Base-by-base conservation (phyloP, 2,888 invertebrate genomes). In the Xylota sylvarum region DNA sequence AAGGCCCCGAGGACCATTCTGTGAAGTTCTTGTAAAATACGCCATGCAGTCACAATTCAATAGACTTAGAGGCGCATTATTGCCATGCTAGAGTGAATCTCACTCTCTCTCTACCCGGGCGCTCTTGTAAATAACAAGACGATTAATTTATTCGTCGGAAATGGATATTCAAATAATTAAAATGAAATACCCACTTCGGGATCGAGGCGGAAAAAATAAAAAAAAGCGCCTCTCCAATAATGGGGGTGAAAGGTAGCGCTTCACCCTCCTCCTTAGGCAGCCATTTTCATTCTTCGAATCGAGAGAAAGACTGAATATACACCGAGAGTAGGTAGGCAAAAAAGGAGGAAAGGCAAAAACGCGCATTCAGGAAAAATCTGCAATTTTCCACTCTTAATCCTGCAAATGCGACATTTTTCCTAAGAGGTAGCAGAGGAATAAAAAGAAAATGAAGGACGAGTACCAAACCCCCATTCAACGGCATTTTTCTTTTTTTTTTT, bases 131-230 rank as follows among this genome's bases (percentile, higher is more conserved):
- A 86, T 86, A 86, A 86, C 82, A 86, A 86, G 86, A 82, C 86
- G 86, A 86, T 86, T 86, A 86, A 86, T 86, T 86, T 86, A 82
- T 86, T 86, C 82, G 82, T 73, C 60, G 82, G 77, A 65, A 86
- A 86, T 77, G 86, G 86, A 86, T 86, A 86, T 86, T 86, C 86
- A 86, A 86, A 86, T 86, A 86, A 86, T 86, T 82, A 86, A 86
- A 86, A 86, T 86, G 86, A 86, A 86, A 82, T 77, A 81, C 81
- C 76, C 72, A 40, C 30, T 56, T 37, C 17, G 30, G 60, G 64
- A 73, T 64, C 35, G 52, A 43, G 55, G 40, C 43, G 43, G 62
- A 64, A 74, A 62, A 55, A 55, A 72, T 4, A 17, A 52, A 60
- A 62, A 60, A 35, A 32, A n/a, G 23, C 19, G 12, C 67, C 67